Evolutionary conservation across 1,140 invertebrate genomes (phyloP).

Genomic region (Coptotermes formosanus): DNA sequence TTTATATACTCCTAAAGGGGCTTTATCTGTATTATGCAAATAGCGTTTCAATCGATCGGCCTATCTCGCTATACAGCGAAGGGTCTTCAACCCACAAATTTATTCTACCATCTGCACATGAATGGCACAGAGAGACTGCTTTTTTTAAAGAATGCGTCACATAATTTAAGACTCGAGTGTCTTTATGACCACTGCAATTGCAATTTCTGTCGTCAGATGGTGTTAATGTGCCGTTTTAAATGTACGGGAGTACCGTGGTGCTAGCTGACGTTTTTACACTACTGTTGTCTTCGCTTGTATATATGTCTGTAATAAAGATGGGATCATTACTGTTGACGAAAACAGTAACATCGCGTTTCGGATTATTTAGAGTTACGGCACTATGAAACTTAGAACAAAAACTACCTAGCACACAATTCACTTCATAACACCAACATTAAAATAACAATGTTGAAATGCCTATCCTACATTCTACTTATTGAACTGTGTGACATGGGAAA

Average conservation of each 20-base stretch:
- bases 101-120: background rate
- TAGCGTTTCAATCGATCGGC: background rate
- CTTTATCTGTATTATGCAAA: slow-evolving; percentile 7
- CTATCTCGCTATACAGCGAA: background rate
- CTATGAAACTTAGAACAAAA: background rate
- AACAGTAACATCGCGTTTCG: background rate
- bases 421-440: background rate
- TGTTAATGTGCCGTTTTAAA: background rate
- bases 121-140: background rate
- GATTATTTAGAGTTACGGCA: background rate
- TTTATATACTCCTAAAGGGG: background rate
- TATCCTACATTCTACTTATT: background rate
- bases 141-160: background rate
- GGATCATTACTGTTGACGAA: background rate
- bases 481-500: background rate
- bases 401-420: background rate
- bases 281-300: background rate
- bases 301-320: background rate
- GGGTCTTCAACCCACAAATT: background rate
- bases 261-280: background rate
- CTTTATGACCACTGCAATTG: background rate
- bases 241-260: background rate
- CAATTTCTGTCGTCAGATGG: background rate
- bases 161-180: background rate
- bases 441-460: background rate